Conservation (phyloP, 2,113 vertebrate species). For the Silurus meridionalis region DNA sequence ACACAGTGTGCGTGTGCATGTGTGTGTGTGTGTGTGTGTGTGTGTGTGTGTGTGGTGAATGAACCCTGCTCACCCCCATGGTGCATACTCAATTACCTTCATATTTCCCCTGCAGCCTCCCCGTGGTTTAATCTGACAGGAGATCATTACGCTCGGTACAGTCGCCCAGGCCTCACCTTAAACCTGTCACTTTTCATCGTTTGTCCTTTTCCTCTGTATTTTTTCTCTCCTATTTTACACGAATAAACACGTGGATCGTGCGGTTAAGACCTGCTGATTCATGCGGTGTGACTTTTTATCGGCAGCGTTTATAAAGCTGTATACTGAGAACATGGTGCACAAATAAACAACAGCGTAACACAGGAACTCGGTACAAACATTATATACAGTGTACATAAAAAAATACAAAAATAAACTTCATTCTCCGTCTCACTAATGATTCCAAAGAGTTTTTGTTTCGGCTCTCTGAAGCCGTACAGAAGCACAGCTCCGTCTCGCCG, state of each 20-base stretch:
- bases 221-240: conserved; percentile 31
- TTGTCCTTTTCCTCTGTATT: background rate
- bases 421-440: background rate
- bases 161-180: conserved; percentile 31
- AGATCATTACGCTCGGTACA: conserved; percentile 18
- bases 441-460: background rate
- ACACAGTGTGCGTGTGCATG: background rate
- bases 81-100: conserved; percentile 34
- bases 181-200: conserved; percentile 27
- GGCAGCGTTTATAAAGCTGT: background rate
- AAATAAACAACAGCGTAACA: conserved; percentile 49
- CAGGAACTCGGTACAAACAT: conserved; percentile 50
- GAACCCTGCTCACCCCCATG: conserved; percentile 8
- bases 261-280: background rate
- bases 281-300: background rate
- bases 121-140: conserved; percentile 22
- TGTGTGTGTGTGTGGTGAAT: conserved; percentile 15
- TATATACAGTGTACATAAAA: conserved; percentile 56
- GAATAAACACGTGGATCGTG: background rate
- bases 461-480: background rate
- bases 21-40: conserved; percentile 14
- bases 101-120: conserved; percentile 41
- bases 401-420: background rate
- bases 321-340: conserved; percentile 28
- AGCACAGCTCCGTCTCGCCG: background rate